phyloP scores from a whole-genome alignment of 2,888 invertebrate genomes.

The Vanessa cardui region DNA sequence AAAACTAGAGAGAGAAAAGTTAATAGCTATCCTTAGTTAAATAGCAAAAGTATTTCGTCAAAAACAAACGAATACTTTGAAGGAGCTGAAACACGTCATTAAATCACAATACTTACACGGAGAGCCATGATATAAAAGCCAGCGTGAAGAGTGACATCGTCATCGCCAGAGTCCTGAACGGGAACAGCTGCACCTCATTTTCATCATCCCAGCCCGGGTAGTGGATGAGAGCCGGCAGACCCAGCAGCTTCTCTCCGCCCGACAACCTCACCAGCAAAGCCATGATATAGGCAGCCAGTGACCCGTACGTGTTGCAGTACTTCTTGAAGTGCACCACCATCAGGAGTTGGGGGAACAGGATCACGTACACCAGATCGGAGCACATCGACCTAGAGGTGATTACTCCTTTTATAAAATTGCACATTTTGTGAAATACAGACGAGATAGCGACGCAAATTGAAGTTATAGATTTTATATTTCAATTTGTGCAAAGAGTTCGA shows the following conservation, averaged over 20 bases:
- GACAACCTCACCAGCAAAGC: slow-evolving; percentile 91
- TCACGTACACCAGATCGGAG: slow-evolving; percentile 99
- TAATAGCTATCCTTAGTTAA: too few relatives aligned
- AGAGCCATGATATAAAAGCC: slow-evolving; percentile 90
- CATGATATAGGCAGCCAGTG: slow-evolving; percentile 93
- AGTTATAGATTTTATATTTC: too few relatives aligned
- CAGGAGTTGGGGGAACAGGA: slow-evolving; percentile 98
- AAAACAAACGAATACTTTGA: background rate
- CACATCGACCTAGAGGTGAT: slow-evolving; percentile 92
- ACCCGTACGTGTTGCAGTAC: slow-evolving; percentile 98
- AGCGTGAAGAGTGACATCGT: slow-evolving; percentile 91
- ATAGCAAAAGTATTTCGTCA: too few relatives aligned
- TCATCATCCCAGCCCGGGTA: slow-evolving; percentile 92
- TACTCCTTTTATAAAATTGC: too few relatives aligned
- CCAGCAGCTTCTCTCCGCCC: slow-evolving; percentile 93
- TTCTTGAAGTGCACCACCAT: slow-evolving; percentile 98
- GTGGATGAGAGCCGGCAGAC: slow-evolving; percentile 91
- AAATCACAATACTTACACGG: slow-evolving; percentile 81
- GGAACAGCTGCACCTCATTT: slow-evolving; percentile 95
- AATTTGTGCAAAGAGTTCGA: too few relatives aligned
- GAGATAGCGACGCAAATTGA: too few relatives aligned
- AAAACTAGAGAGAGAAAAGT: too few relatives aligned
- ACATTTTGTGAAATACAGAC: background rate
- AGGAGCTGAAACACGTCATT: background rate
- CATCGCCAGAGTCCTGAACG: slow-evolving; percentile 98